Evolutionary conservation across 2,113 vertebrate species (phyloP).

Genomic region (Pithys albifrons): DNA sequence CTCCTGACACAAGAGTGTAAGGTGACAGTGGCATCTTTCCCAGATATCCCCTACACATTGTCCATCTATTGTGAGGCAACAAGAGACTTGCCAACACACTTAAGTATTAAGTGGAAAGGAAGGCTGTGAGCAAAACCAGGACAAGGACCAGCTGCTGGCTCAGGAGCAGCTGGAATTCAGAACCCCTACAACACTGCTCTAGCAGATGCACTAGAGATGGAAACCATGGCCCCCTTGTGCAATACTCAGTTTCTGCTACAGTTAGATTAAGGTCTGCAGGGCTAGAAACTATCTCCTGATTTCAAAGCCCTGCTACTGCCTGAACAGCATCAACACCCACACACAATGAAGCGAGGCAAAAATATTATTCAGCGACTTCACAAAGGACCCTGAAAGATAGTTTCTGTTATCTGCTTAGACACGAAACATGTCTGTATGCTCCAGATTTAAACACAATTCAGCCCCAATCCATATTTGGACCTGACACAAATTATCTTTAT

Average conservation of each 20-base stretch:
- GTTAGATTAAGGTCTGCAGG: neutral
- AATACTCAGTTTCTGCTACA: neutral
- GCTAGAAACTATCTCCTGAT: neutral
- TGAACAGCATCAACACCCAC: neutral
- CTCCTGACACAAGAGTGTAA: accelerated
- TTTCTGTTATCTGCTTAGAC: neutral
- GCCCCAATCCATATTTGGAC: neutral
- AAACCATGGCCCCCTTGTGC: accelerated
- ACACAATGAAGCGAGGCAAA: neutral
- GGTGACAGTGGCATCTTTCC: neutral
- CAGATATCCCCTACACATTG: neutral
- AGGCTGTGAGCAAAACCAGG: neutral
- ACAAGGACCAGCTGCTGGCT: neutral
- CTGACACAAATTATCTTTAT: neutral
- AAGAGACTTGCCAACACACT: neutral
- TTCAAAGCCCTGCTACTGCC: neutral
- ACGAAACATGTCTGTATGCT: neutral
- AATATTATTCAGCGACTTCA: neutral
- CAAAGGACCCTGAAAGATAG: neutral
- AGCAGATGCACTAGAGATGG: neutral
- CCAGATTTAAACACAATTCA: neutral
- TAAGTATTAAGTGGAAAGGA: neutral
- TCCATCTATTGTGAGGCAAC: neutral
- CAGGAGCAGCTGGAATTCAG: neutral
- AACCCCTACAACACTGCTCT: neutral